Evolutionary conservation across 1,140 invertebrate genomes (phyloP).

Genomic region (Bombus superbus): DNA sequence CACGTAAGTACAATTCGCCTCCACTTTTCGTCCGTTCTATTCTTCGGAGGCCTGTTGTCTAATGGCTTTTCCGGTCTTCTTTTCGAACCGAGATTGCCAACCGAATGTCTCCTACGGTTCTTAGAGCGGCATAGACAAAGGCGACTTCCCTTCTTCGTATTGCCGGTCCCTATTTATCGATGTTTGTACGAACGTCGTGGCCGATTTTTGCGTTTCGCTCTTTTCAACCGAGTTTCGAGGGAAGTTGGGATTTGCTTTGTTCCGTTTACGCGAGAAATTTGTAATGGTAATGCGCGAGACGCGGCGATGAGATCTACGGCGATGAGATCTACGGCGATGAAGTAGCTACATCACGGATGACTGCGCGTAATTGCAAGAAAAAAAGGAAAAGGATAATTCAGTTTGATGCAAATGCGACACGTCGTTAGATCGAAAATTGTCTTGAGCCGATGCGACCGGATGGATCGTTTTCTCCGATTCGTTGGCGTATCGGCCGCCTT

Average conservation of each 20-base stretch:
- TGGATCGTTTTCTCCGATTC: not conserved
- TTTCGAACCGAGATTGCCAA: not conserved
- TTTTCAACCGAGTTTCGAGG: too few relatives aligned
- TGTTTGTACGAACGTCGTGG: too few relatives aligned
- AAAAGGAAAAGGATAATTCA: not conserved
- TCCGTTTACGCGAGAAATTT: not conserved
- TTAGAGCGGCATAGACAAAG: too few relatives aligned
- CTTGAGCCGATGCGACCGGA: not conserved
- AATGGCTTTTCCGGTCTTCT: not conserved
- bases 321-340: too few relatives aligned
- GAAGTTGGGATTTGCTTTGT: too few relatives aligned
- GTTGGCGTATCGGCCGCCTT: not conserved
- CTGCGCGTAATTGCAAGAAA: not conserved
- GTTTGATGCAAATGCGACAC: slow-evolving; percentile 10
- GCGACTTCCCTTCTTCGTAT: too few relatives aligned
- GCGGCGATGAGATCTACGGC: not conserved
- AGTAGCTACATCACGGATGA: not conserved
- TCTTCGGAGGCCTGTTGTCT: not conserved
- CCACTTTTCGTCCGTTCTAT: not conserved
- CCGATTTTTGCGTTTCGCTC: too few relatives aligned
- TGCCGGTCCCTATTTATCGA: too few relatives aligned
- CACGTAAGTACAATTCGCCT: not conserved
- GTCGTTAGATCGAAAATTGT: not conserved
- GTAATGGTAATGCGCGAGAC: slow-evolving; percentile 1
- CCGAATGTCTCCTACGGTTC: not conserved